Evolutionary conservation across 2,113 vertebrate species (phyloP).

Genomic region (Anhinga anhinga): DNA sequence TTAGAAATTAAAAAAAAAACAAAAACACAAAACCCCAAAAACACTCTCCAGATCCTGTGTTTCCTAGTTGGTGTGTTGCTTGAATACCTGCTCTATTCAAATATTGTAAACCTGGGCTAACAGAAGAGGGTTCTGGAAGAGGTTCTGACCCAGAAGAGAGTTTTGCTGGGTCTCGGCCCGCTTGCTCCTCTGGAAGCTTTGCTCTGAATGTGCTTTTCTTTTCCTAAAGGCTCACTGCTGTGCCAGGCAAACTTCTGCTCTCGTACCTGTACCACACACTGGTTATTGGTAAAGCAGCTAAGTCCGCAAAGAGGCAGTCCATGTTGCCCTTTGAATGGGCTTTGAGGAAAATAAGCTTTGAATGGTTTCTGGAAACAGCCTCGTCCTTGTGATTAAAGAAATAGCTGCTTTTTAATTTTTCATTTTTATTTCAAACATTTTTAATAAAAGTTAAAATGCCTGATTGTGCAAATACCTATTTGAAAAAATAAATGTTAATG

Average conservation of each 20-base stretch:
- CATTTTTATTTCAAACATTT: not conserved
- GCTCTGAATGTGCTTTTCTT: not conserved
- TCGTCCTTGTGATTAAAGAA: not conserved
- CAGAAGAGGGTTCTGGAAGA: not conserved
- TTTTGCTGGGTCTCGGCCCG: not conserved
- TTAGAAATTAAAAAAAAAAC: not conserved
- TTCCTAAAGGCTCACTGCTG: not conserved
- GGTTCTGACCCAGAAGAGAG: not conserved
- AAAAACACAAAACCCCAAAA: not conserved
- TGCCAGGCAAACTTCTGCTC: not conserved
- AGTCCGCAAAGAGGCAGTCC: not conserved
- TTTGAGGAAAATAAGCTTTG: not conserved
- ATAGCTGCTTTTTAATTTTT: not conserved
- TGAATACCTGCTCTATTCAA: not conserved
- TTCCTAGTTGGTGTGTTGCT: not conserved
- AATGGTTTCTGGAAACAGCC: not conserved
- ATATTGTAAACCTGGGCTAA: not conserved
- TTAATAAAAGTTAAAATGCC: not conserved
- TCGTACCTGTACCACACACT: fast-evolving
- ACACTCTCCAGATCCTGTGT: not conserved
- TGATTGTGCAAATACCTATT: not conserved
- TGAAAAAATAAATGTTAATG: not conserved
- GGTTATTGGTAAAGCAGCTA: not conserved
- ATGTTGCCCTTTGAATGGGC: fast-evolving
- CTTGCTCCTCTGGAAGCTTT: not conserved